Evolutionary conservation across 2,888 invertebrate genomes (phyloP).

Genomic region (Drosophila mimetica): DNA sequence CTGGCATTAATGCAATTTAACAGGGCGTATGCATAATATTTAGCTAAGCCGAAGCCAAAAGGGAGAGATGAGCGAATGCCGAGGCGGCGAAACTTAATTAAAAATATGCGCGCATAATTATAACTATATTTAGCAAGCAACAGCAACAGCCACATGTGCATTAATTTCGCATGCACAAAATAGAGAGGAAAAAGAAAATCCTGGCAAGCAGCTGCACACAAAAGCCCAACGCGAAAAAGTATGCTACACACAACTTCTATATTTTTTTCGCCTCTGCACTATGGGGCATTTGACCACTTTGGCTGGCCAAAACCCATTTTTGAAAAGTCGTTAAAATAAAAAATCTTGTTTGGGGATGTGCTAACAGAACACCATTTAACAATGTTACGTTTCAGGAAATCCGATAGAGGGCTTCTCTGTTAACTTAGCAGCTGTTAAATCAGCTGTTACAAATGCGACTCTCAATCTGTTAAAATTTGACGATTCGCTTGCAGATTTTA

Average conservation of each 20-base stretch:
- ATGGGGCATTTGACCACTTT: too few relatives aligned
- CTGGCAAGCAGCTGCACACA: slow-evolving; percentile 54
- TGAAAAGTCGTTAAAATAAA: too few relatives aligned
- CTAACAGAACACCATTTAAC: too few relatives aligned
- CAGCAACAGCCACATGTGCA: slow-evolving; percentile 61
- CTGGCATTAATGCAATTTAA: slow-evolving; percentile 75
- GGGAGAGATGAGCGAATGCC: slow-evolving; percentile 18
- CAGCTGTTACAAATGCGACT: too few relatives aligned
- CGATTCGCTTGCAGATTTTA: too few relatives aligned
- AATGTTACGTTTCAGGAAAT: too few relatives aligned
- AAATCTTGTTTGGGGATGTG: too few relatives aligned
- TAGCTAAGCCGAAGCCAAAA: slow-evolving; percentile 58
- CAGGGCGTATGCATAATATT: slow-evolving; percentile 77
- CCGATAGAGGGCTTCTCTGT: too few relatives aligned
- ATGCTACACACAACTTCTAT: slow-evolving; percentile 47
- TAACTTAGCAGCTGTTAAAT: too few relatives aligned
- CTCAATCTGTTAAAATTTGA: too few relatives aligned
- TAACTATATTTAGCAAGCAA: slow-evolving; percentile 77
- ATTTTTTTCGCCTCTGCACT: slow-evolving; percentile 36
- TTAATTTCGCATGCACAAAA: slow-evolving; percentile 68
- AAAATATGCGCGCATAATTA: slow-evolving; percentile 79
- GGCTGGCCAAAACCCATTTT: too few relatives aligned
- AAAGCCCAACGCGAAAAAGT: slow-evolving; percentile 65
- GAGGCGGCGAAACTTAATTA: slow-evolving; percentile 70
- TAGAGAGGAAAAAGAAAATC: neutral